Conservation (phyloP, 1,140 invertebrate species). For the Trichonephila clavipes region DNA sequence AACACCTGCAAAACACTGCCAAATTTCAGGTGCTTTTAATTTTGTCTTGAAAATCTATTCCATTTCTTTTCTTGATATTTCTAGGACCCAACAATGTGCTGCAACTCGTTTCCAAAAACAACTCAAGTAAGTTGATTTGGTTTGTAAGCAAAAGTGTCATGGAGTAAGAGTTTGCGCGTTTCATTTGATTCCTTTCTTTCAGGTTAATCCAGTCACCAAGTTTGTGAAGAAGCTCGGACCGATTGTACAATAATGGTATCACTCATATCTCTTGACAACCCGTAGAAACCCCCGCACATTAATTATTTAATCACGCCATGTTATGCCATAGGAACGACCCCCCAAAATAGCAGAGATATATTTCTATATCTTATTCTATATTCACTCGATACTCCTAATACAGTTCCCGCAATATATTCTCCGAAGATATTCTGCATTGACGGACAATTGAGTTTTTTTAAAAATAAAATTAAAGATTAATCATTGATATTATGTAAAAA, state of each 20-base stretch:
- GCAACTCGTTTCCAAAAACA: neutral
- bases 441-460: neutral
- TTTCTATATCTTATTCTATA: neutral
- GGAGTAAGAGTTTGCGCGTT: neutral
- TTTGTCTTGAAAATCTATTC: neutral
- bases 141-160: neutral
- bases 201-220: neutral
- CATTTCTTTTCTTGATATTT: neutral
- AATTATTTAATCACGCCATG: conserved; percentile 22
- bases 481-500: neutral
- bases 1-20: no score
- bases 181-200: neutral
- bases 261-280: conserved; percentile 11
- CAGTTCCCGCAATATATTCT: no score
- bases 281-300: neutral
- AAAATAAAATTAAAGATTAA: neutral
- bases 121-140: conserved; percentile 4
- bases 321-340: neutral
- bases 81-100: neutral
- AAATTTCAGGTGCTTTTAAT: no score
- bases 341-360: neutral
- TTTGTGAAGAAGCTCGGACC: neutral
- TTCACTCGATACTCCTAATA: neutral
- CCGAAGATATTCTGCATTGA: neutral
- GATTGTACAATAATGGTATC: neutral